Base-by-base conservation (phyloP, 2,888 invertebrate genomes). In the Ariolimax columbianus region DNA sequence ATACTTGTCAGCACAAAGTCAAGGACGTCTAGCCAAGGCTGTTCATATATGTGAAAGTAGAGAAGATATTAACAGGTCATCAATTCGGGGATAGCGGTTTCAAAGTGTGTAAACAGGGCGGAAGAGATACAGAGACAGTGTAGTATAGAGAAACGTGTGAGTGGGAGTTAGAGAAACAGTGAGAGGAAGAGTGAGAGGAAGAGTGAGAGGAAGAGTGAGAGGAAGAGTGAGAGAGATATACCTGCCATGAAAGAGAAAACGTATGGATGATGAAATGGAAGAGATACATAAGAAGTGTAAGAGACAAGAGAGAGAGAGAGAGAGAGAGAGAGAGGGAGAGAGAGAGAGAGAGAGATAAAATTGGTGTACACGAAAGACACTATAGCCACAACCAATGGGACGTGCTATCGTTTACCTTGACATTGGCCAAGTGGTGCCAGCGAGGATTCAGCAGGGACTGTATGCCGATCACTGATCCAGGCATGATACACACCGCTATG, bases 11-110 rank as follows among this genome's bases (percentile, higher is more conserved):
- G 87, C 82, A 92, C 90, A 77, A 92, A 88, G 68, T 88, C 88
- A 23, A 89, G 90, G 36, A 88, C 90, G 86, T 91, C 92, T 38
- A 88, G 86, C 92, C 92, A 92, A 30, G 91, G 87, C 92, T 92
- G 87, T 87, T 4, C 17, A 55, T 47, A 47, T 47, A 47, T 14
- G 14, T 47, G 47, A 47, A 9, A 47, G 47, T 47, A n/a, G n/a
- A n/a, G n/a, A n/a, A n/a, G n/a, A n/a, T n/a, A n/a, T n/a, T n/a
- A n/a, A n/a, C n/a, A n/a, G n/a, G n/a, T n/a, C n/a, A n/a, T n/a
- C n/a, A n/a, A n/a, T n/a, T n/a, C n/a, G n/a, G n/a, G n/a, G n/a
- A n/a, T n/a, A n/a, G n/a, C n/a, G n/a, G n/a, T n/a, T n/a, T n/a
- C n/a, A n/a, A n/a, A n/a, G n/a, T n/a, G n/a, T n/a, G n/a, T n/a